Evolutionary conservation across 1,140 invertebrate genomes (phyloP), one percentile per base, ranked within the genome.

Genomic region (Microplitis demolitor): DNA sequence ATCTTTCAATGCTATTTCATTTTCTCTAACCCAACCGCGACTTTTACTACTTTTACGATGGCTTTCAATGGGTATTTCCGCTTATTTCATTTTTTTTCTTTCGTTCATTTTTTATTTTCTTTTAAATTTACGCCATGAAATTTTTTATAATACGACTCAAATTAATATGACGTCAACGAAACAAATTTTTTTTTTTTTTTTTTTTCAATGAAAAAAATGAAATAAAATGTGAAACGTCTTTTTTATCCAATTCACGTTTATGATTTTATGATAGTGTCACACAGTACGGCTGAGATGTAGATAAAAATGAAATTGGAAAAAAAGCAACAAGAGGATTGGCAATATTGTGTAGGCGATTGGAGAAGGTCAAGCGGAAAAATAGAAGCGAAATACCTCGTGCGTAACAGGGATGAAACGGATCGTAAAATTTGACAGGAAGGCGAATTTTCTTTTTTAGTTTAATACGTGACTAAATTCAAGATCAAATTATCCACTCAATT

Each of bases 331-430:
- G 31, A 33, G 58, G 31, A 61, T 61, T 61, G 9, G 14, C 58
- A 61, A 61, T 61, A 61, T 61, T 61, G 58, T 31, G 13, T 13
- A 61, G 14, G 58, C 9, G 31, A 61, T 61, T 61, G 24, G 58
- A 61, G 31, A 61, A 61, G 58, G 58, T 61, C 16, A 35, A 61
- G 58, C 58, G 31, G 31, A 61, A 61, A 61, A 61, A 61, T 61
- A 31, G 58, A 61, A 31, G 58, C 58, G 58, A 13, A 31, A 11
- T 33, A 61, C 33, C 31, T 61, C 58, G 58, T 61, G 58, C 58
- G 58, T 61, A 31, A 61, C 31, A 33, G 31, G 58, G 31, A 61
- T 13, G 58, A 61, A 61, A 61, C 58, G 3, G 58, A 61, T 61
- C 58, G 58, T 61, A 31, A 61, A 61, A 61, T 61, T 61, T 33